phyloP scores from a whole-genome alignment of 1,140 invertebrate genomes.

The Babylonia areolata region DNA sequence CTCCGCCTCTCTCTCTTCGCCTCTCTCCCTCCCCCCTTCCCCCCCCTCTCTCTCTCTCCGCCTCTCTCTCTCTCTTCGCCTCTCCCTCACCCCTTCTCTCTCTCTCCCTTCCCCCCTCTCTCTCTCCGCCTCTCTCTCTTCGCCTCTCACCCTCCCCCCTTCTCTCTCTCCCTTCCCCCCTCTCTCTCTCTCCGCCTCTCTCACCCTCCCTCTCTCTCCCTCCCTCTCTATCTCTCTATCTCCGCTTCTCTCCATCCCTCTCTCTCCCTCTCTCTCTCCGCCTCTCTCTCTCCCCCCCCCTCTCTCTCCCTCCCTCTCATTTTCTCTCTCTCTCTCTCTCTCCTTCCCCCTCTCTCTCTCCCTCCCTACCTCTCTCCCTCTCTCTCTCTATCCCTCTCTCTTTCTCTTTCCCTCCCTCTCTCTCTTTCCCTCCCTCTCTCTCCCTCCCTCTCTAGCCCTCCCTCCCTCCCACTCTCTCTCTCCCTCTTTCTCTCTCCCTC shows the following conservation, averaged over 20 bases:
- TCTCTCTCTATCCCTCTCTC: neutral
- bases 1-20: too few relatives aligned
- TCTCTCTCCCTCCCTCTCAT: too few relatives aligned
- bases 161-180: neutral
- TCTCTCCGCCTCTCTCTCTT: neutral
- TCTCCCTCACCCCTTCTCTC: neutral
- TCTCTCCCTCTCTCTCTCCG: neutral
- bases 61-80: neutral
- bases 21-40: neutral
- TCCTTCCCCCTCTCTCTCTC: too few relatives aligned
- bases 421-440: neutral
- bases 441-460: too few relatives aligned
- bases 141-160: neutral
- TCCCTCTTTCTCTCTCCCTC: neutral
- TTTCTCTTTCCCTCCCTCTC: constrained; percentile 16
- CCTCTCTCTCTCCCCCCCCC: constrained; percentile 18
- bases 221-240: too few relatives aligned
- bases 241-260: neutral
- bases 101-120: constrained; percentile 6
- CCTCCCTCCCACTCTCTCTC: too few relatives aligned
- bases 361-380: too few relatives aligned
- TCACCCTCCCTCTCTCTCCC: too few relatives aligned
- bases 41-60: neutral
- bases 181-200: too few relatives aligned
- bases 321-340: too few relatives aligned